Base-by-base conservation (phyloP, 2,113 vertebrate genomes). In the Egretta garzetta region DNA sequence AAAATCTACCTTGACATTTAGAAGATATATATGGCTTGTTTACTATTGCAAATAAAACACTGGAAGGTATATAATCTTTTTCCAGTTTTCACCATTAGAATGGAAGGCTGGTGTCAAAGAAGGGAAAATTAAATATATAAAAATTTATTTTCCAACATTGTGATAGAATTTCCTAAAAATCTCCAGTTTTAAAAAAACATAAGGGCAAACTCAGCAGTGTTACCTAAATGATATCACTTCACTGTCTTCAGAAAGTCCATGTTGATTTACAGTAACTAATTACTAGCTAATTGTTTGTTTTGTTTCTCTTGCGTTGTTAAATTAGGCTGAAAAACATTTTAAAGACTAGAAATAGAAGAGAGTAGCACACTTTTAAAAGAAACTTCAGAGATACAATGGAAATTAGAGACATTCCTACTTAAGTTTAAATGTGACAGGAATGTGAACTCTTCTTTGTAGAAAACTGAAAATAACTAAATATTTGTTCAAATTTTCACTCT, bases 11-110 rank as follows among this genome's bases (percentile, higher is more conserved):
- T 92, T 89, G n/a, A 52, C 12, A 17, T 95, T 80, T 83, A 80
- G 63, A 95, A 96, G 66, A 88, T 94, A 96, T 94, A 93, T 56
- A 93, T 8, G 5, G 18, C 24, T 50, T 23, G 21, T 90, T 9
- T 85, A 21, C 21, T 59, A 17, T 47, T 84, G 90, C 37, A 59
- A 45, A n/a, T 18, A 72, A 33, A 76, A 10, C 14, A 7, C 3
- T 30, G 6, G 20, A 55, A 24, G 6, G 5, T 37, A 7, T 43
- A 21, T 30, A 24, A 32, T 26, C 7, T 84, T 86, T 73, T 83
- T 30, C 32, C 37, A 41, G 0, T 79, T 71, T 77, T 75, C 13
- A 30, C 5, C 66, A 3, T 35, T 74, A 35, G 32, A 66, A 66
- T 1, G 2, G 32, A 88, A 62, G 8, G 7, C 33, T 68, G 20